Conservation (phyloP, 2,888 invertebrate species). For the Ornithoptera alexandrae region DNA sequence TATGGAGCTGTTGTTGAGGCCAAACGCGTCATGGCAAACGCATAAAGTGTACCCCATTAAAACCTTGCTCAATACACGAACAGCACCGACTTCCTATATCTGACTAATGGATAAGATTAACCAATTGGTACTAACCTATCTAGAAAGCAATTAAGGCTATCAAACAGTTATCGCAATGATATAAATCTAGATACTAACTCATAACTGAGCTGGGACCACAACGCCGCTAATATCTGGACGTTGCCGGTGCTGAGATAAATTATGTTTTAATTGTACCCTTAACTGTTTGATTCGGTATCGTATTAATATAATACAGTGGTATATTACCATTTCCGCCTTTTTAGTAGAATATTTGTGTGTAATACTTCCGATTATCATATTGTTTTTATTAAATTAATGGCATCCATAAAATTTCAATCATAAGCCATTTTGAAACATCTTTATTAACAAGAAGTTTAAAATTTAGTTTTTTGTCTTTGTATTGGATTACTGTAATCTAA, state of each 20-base stretch:
- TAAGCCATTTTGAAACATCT: too few species aligned
- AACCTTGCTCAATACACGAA: constrained; percentile 10
- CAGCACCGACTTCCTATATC: constrained; percentile 11
- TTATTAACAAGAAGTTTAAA: too few species aligned
- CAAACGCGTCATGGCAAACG: neutral
- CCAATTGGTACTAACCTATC: constrained; percentile 14
- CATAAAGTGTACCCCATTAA: constrained; percentile 2
- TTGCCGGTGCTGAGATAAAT: constrained; percentile 5
- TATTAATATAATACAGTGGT: neutral
- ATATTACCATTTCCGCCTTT: too few species aligned
- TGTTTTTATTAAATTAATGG: too few species aligned
- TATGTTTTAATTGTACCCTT: neutral
- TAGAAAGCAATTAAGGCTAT: constrained; percentile 26
- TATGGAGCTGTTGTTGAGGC: neutral
- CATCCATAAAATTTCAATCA: too few species aligned
- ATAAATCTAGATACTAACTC: constrained; percentile 24
- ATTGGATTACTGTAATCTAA: too few species aligned
- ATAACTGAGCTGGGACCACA: constrained; percentile 8
- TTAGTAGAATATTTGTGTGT: too few species aligned
- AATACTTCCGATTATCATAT: too few species aligned
- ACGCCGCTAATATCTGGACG: constrained; percentile 4
- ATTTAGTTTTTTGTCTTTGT: too few species aligned
- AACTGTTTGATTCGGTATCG: neutral
- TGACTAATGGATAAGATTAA: constrained; percentile 25
- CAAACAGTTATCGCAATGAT: constrained; percentile 10